Evolutionary conservation across 1,140 invertebrate species (phyloP).

Genomic region (Piezodorus guildinii): DNA sequence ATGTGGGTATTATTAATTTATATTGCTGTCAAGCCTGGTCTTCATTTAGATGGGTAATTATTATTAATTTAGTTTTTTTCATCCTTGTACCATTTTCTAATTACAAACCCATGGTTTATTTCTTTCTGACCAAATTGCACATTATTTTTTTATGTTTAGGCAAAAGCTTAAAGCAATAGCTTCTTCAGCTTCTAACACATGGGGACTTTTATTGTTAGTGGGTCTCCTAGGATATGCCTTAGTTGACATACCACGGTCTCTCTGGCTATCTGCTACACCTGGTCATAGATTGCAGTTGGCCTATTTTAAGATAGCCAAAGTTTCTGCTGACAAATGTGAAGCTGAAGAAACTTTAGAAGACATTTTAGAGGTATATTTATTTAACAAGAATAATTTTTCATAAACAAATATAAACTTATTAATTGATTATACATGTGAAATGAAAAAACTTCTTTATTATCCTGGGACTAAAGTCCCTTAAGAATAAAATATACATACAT

Average conservation of each 20-base stretch:
- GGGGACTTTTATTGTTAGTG: conserved; percentile 93
- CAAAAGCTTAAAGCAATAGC: conserved; percentile 91
- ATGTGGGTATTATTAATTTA: conserved; percentile 92
- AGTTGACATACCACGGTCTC: conserved; percentile 82
- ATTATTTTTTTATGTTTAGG: conserved; percentile 34
- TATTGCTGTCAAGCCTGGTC: conserved; percentile 75
- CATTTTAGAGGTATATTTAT: conserved; percentile 63
- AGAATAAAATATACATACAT: too few relatives aligned
- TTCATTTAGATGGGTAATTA: conserved; percentile 75
- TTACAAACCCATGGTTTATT: too few relatives aligned
- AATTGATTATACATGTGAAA: too few relatives aligned
- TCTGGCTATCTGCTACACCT: conserved; percentile 75
- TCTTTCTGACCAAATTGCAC: too few relatives aligned
- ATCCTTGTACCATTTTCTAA: too few relatives aligned
- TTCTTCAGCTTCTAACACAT: conserved; percentile 98
- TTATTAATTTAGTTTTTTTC: neutral
- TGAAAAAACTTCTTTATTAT: too few relatives aligned
- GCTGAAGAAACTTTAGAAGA: conserved; percentile 94
- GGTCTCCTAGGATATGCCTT: conserved; percentile 91
- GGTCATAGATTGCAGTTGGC: conserved; percentile 72
- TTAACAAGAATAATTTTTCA: too few relatives aligned
- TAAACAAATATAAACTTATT: too few relatives aligned
- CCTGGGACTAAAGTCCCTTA: too few relatives aligned
- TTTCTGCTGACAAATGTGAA: conserved; percentile 92
- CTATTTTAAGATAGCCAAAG: conserved; percentile 95